Evolutionary conservation across 2,888 invertebrate genomes (phyloP).

Genomic region (Heliconius charithonia): DNA sequence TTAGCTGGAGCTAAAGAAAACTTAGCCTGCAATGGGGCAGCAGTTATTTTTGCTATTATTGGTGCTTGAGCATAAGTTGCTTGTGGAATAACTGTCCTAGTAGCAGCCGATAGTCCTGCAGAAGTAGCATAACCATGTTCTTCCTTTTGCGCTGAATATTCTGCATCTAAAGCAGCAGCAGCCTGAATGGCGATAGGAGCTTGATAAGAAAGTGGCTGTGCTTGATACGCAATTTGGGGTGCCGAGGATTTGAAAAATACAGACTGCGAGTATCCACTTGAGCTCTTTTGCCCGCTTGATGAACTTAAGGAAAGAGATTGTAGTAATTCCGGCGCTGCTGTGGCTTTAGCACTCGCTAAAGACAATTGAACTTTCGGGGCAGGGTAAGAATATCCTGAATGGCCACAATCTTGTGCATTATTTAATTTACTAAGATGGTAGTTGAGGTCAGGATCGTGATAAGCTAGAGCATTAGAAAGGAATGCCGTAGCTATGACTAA

Average conservation of each 20-base stretch:
- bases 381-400: conserved; percentile 82
- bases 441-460: conserved; percentile 79
- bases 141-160: conserved; percentile 64
- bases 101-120: conserved; percentile 75
- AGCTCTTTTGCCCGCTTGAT: conserved; percentile 41
- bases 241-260: conserved; percentile 49
- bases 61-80: conserved; percentile 81
- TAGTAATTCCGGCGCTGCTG: conserved; percentile 50
- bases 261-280: conserved; percentile 53
- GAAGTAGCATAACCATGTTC: conserved; percentile 83
- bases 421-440: conserved; percentile 76
- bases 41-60: conserved; percentile 78
- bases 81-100: conserved; percentile 69
- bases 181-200: conserved; percentile 61
- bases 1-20: conserved; percentile 67
- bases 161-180: conserved; percentile 57
- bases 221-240: conserved; percentile 59
- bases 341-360: conserved; percentile 63
- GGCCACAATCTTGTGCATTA: conserved; percentile 62
- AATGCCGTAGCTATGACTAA: conserved; percentile 58
- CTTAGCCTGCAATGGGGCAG: conserved; percentile 75
- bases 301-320: conserved; percentile 53
- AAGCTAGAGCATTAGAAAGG: conserved; percentile 64
- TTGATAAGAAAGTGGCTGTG: conserved; percentile 53
- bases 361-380: conserved; percentile 82